Evolutionary conservation across 2,888 invertebrate species (phyloP).

Genomic region (Conops quadrifasciatus): DNA sequence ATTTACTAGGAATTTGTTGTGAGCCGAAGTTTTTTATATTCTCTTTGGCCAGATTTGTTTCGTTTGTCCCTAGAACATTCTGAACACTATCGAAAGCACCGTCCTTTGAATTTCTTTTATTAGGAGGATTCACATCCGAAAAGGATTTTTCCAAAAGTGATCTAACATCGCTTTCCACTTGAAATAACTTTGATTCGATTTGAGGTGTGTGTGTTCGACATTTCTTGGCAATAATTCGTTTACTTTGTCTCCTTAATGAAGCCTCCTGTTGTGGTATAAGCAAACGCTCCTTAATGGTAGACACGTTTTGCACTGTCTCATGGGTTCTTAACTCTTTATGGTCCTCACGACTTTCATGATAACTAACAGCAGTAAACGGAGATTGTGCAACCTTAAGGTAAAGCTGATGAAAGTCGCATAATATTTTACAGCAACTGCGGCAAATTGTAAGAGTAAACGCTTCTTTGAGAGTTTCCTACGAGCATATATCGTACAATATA

Average conservation of each 20-base stretch:
- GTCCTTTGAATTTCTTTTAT: neutral
- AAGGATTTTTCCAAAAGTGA: neutral
- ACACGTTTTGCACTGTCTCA: neutral
- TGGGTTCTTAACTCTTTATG: neutral
- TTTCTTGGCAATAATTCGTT: conserved; percentile 9
- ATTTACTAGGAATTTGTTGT: conserved; percentile 38
- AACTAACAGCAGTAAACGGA: conserved; percentile 2
- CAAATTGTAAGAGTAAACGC: neutral
- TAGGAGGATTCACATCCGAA: neutral
- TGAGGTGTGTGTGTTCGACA: neutral
- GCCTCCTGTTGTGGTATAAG: neutral
- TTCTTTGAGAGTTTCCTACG: neutral
- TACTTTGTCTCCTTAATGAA: neutral
- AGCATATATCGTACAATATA: no score
- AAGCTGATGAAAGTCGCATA: conserved; percentile 43
- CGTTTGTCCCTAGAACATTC: neutral
- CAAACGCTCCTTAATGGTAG: no score
- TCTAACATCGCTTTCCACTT: neutral
- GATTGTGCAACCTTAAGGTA: conserved; percentile 42
- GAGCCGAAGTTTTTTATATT: neutral
- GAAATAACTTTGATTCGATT: neutral
- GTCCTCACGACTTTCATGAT: neutral
- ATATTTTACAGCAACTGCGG: conserved; percentile 40
- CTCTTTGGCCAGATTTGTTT: neutral
- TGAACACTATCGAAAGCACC: neutral